A percentile compares a stretch with the other conserved stretches of the same genome.
These are phyloP conservation scores for Cybosia mesomella DNA, from an alignment of 2,888 invertebrate species.

Conservation along the genomic window DNA sequence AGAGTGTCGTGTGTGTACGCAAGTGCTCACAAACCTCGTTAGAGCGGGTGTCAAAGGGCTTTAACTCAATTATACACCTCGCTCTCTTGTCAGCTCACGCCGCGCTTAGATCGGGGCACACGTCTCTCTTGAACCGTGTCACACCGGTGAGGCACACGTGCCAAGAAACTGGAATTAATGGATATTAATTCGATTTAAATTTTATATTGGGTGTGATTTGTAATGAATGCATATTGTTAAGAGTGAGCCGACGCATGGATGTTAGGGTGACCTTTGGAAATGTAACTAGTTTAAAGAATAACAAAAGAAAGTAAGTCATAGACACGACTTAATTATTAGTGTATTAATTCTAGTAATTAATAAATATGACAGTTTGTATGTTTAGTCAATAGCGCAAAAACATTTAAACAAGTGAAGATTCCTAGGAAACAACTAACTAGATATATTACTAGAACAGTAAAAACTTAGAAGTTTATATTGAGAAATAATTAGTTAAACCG, in stretches of 20 bases:
- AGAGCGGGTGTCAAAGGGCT: constrained; percentile 83
- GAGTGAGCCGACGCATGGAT: neutral
- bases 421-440: neutral
- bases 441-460: neutral
- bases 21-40: constrained; percentile 82
- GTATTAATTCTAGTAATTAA: neutral
- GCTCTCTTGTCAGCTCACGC: constrained; percentile 52
- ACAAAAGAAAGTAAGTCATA: no score
- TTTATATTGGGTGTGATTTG: constrained; percentile 39
- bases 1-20: constrained; percentile 52
- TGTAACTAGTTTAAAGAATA: neutral
- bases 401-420: no score
- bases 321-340: no score
- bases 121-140: constrained; percentile 14
- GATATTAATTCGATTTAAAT: constrained; percentile 56
- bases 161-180: constrained; percentile 58
- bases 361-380: neutral
- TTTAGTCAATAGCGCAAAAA: neutral
- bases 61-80: constrained; percentile 84
- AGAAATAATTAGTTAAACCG: constrained; percentile 12
- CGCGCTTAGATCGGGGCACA: constrained; percentile 21
- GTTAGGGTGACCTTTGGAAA: neutral
- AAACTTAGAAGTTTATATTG: neutral
- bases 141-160: constrained; percentile 36
- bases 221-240: constrained; percentile 16